phyloP scores from a whole-genome alignment of 2,888 invertebrate genomes.

The Stenichneumon culpator region DNA sequence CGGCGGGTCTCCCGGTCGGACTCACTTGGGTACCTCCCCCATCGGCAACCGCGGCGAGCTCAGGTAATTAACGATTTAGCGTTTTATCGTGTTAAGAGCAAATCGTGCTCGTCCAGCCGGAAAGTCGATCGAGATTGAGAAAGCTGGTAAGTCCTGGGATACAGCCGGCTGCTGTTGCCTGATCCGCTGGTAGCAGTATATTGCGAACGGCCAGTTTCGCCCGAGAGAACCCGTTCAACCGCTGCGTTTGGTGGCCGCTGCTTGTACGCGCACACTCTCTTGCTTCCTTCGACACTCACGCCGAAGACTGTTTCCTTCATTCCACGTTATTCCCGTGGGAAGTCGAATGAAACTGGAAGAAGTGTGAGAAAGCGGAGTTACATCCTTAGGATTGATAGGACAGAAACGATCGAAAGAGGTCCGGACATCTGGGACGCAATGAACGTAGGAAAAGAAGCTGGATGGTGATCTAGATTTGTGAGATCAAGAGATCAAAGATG shows the following conservation, averaged over 20 bases:
- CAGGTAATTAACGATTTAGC: constrained; percentile 67
- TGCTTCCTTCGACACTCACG: constrained; percentile 26
- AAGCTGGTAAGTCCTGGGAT: constrained; percentile 42
- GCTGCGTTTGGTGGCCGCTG: constrained; percentile 22
- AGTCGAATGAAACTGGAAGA: constrained; percentile 18
- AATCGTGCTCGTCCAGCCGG: constrained; percentile 66
- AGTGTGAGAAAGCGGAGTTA: background rate
- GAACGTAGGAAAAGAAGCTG: background rate
- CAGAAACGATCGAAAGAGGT: too few relatives aligned
- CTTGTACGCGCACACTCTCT: constrained; percentile 22
- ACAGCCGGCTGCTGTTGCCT: constrained; percentile 3
- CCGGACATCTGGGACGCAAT: too few relatives aligned
- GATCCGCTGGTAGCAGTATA: constrained; percentile 3
- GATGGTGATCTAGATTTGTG: background rate
- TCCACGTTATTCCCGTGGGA: constrained; percentile 35
- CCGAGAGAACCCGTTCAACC: constrained; percentile 48
- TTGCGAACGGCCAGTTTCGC: constrained; percentile 39
- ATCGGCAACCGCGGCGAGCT: constrained; percentile 32
- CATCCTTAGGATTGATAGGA: background rate
- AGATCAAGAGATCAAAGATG: too few relatives aligned
- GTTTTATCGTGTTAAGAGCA: constrained; percentile 68
- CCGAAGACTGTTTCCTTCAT: constrained; percentile 1
- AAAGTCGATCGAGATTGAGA: constrained; percentile 65
- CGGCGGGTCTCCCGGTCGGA: constrained; percentile 2
- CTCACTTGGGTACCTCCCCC: constrained; percentile 21